Conservation (phyloP, 2,113 vertebrate genomes). For the human (Homo sapiens) region DNA sequence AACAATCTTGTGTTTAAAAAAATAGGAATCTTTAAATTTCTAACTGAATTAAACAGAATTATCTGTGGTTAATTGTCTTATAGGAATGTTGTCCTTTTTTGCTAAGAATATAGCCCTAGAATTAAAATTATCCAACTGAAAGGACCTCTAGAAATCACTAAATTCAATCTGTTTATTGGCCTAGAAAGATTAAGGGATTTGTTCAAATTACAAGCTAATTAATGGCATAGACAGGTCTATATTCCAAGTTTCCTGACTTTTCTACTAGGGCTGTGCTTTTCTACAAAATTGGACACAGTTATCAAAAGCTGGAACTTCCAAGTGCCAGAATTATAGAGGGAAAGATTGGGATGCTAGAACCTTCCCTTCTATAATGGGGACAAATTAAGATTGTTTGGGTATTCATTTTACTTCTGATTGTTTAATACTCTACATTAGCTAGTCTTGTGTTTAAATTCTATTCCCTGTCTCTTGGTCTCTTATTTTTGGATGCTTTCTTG, state of each 20-base stretch:
- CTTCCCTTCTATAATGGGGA: background rate
- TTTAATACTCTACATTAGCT: background rate
- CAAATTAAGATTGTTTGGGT: background rate
- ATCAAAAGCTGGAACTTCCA: background rate
- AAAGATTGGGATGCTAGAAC: background rate
- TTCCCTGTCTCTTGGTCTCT: background rate
- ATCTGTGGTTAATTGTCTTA: background rate
- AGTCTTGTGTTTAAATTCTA: background rate
- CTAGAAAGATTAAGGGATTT: background rate
- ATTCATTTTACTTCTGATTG: slow-evolving; percentile 15
- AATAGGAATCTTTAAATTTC: background rate
- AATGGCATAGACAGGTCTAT: background rate
- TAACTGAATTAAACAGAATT: background rate
- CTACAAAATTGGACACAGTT: background rate
- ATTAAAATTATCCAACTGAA: background rate
- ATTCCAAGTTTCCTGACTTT: background rate
- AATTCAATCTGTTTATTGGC: background rate
- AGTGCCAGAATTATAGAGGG: background rate
- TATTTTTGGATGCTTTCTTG: slow-evolving; percentile 34
- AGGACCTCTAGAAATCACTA: slow-evolving; percentile 21
- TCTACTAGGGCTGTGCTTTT: background rate
- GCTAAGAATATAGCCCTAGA: background rate
- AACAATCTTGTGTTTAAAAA: background rate
- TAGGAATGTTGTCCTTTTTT: background rate
- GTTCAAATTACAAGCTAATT: background rate